Evolutionary conservation across 2,797 vertebrate species (phyloP).

Genomic region (Podarcis lilfordi): DNA sequence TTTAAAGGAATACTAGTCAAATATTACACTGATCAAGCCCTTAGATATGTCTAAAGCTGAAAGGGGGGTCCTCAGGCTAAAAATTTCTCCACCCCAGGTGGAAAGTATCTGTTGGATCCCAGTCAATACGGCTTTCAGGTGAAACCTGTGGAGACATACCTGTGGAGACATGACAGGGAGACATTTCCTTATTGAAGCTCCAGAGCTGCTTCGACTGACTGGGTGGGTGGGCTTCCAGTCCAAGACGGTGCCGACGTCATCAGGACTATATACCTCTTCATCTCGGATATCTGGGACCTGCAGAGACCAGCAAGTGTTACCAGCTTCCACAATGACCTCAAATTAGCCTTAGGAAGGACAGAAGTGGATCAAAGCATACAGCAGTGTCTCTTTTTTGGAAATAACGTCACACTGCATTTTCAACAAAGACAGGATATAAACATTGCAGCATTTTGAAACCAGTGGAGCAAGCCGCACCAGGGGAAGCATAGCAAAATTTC

Average conservation of each 20-base stretch:
- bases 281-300: constrained; percentile 87
- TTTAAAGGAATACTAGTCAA: background rate
- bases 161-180: constrained; percentile 85
- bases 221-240: constrained; percentile 82
- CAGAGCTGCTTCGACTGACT: constrained; percentile 63
- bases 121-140: background rate
- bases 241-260: constrained; percentile 75
- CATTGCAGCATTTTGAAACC: background rate
- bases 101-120: background rate
- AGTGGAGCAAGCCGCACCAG: no score
- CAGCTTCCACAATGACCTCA: background rate
- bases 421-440: no score
- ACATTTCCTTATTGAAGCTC: constrained; percentile 77
- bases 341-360: background rate
- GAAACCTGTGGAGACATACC: constrained; percentile 69
- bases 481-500: no score
- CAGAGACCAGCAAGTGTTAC: constrained; percentile 1
- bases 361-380: background rate
- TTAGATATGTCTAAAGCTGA: background rate
- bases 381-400: no score
- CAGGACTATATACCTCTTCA: constrained; percentile 82
- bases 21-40: background rate
- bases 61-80: no score
- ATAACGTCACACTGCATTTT: background rate
- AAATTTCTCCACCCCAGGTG: no score